Percentiles rank a stretch among this genome's conserved stretches.
Evolutionary conservation across 2,888 invertebrate species (phyloP).

Genomic region (Synergus laeviventris): DNA sequence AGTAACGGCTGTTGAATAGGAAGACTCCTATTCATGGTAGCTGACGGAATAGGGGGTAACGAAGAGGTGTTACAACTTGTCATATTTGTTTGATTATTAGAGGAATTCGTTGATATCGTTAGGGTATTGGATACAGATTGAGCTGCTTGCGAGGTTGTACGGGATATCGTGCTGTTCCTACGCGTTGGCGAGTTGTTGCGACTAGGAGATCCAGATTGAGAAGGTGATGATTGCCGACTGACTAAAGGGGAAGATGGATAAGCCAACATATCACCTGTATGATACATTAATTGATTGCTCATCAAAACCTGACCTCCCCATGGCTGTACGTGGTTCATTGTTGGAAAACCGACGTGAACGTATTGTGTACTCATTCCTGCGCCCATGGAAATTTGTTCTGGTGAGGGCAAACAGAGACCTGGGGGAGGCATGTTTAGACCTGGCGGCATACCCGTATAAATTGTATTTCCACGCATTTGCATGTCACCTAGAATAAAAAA

Average conservation of each 20-base stretch:
- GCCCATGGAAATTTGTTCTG: slow-evolving; percentile 71
- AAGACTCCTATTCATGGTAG: slow-evolving; percentile 61
- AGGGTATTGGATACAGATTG: slow-evolving; percentile 65
- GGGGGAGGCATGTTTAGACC: slow-evolving; percentile 70
- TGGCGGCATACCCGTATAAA: slow-evolving; percentile 70
- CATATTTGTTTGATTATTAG: slow-evolving; percentile 70
- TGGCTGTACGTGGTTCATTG: slow-evolving; percentile 70
- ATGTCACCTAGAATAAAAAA: slow-evolving; percentile 64
- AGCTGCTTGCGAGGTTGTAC: slow-evolving; percentile 73
- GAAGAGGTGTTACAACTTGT: slow-evolving; percentile 68
- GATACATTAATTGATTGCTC: slow-evolving; percentile 72
- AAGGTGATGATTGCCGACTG: slow-evolving; percentile 86
- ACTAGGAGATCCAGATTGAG: slow-evolving; percentile 80
- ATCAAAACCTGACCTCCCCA: slow-evolving; percentile 73
- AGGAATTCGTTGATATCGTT: slow-evolving; percentile 66
- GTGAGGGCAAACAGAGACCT: slow-evolving; percentile 69
- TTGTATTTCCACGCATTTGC: slow-evolving; percentile 67
- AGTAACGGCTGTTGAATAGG: slow-evolving; percentile 63
- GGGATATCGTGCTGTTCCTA: slow-evolving; percentile 72
- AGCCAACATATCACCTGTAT: slow-evolving; percentile 68
- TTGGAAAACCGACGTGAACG: slow-evolving; percentile 70
- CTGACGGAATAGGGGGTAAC: slow-evolving; percentile 61
- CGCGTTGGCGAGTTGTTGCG: slow-evolving; percentile 72
- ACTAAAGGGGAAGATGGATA: slow-evolving; percentile 84
- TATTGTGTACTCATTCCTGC: slow-evolving; percentile 64